phyloP scores from a whole-genome alignment of 2,888 invertebrate species.

The Odontothrips loti region DNA sequence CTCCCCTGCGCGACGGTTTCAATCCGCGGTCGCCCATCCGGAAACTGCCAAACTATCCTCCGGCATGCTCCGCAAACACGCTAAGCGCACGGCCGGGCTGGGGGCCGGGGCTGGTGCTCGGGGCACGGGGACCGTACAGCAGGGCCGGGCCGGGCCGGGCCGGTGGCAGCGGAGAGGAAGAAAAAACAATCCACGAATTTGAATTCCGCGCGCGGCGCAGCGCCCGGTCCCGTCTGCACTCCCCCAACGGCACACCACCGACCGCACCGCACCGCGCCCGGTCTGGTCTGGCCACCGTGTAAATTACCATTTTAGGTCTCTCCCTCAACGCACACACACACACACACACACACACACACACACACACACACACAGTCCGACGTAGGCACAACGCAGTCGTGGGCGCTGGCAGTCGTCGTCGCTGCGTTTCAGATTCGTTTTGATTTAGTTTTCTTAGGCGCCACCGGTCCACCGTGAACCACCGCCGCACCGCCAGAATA shows the following conservation, averaged over 20 bases:
- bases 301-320: conserved; percentile 12
- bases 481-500: neutral
- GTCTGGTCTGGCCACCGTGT: neutral
- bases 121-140: no score
- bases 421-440: no score
- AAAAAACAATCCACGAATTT: conserved; percentile 1
- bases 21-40: no score
- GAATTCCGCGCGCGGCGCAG: neutral
- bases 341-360: no score
- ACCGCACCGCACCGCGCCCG: neutral
- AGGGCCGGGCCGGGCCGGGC: no score
- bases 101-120: no score
- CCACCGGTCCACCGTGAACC: neutral
- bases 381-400: neutral
- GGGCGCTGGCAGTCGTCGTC: neutral
- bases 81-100: no score
- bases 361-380: neutral
- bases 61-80: no score
- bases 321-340: neutral
- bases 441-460: no score
- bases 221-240: neutral
- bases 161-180: neutral
- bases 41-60: no score
- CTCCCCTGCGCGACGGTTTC: no score
- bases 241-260: neutral